phyloP scores from a whole-genome alignment of 2,797 vertebrate species.

The Clarias fuscus region DNA sequence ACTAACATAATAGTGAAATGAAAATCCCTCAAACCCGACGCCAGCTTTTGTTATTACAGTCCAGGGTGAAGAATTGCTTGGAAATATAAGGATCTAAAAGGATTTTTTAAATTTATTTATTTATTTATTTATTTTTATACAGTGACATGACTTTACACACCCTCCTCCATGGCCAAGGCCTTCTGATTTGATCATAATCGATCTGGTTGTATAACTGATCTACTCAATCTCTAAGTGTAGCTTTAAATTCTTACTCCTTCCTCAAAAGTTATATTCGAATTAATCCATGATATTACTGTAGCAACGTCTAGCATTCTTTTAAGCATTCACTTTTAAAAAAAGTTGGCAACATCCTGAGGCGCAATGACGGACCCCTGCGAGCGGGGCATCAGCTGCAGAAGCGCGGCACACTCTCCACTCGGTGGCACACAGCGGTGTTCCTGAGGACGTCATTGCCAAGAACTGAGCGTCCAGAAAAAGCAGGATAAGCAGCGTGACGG shows the following conservation, averaged over 20 bases:
- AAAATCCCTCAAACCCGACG: neutral
- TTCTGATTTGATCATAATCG: too few species aligned
- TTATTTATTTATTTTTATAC: too few species aligned
- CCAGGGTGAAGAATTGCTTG: neutral
- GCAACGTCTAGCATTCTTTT: neutral
- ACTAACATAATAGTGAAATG: neutral
- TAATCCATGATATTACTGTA: neutral
- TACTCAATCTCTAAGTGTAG: too few species aligned
- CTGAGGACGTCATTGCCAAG: slow-evolving; percentile 78
- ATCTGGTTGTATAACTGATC: too few species aligned
- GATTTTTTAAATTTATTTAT: neutral
- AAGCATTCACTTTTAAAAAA: neutral
- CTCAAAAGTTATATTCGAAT: neutral
- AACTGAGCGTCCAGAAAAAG: slow-evolving; percentile 78
- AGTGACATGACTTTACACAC: neutral
- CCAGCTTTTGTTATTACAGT: neutral
- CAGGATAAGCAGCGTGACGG: slow-evolving; percentile 76
- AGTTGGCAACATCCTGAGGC: slow-evolving; percentile 68
- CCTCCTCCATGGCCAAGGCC: neutral
- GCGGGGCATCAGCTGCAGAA: slow-evolving; percentile 74
- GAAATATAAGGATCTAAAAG: neutral
- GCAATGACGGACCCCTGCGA: slow-evolving; percentile 75
- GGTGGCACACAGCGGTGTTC: slow-evolving; percentile 78
- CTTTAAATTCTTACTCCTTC: too few species aligned
- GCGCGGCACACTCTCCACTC: slow-evolving; percentile 65